Conservation (phyloP, 2,888 invertebrate species). For the Masnerella sp. region DNA sequence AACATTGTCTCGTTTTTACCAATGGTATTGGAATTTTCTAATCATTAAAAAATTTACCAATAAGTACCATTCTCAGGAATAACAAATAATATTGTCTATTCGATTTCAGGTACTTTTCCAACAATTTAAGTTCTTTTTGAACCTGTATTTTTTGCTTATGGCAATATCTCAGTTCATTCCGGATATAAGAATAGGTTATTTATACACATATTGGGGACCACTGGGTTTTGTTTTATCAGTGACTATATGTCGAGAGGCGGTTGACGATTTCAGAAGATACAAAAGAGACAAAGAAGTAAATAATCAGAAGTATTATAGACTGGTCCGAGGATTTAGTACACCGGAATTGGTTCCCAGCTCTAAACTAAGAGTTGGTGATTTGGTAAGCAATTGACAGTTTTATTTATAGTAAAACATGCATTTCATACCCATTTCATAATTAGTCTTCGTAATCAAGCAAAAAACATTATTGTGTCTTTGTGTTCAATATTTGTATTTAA, state of each 20-base stretch:
- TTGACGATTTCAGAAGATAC: constrained; percentile 93
- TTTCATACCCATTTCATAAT: no score
- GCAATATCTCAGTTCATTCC: constrained; percentile 98
- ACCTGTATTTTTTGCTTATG: constrained; percentile 98
- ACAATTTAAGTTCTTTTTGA: constrained; percentile 99
- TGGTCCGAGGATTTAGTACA: constrained; percentile 82
- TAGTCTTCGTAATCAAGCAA: no score
- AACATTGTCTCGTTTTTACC: constrained; percentile 94
- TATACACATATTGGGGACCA: constrained; percentile 99
- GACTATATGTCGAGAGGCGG: constrained; percentile 96
- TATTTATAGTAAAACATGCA: no score
- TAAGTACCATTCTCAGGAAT: no score
- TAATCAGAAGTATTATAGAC: constrained; percentile 92
- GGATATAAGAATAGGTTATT: constrained; percentile 95
- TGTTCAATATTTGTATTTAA: no score
- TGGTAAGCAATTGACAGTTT: constrained; percentile 77
- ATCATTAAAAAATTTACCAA: no score
- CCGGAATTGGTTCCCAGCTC: constrained; percentile 90
- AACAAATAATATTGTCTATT: not conserved
- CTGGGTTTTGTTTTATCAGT: constrained; percentile 97
- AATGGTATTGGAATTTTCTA: no score
- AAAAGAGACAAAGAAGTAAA: constrained; percentile 98
- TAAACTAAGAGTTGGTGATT: constrained; percentile 87
- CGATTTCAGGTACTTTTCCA: constrained; percentile 90
- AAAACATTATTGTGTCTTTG: no score